These are phyloP conservation scores for Peromyscus nudipes DNA, from an alignment of 2,797 vertebrate species.

Conservation along the genomic window DNA sequence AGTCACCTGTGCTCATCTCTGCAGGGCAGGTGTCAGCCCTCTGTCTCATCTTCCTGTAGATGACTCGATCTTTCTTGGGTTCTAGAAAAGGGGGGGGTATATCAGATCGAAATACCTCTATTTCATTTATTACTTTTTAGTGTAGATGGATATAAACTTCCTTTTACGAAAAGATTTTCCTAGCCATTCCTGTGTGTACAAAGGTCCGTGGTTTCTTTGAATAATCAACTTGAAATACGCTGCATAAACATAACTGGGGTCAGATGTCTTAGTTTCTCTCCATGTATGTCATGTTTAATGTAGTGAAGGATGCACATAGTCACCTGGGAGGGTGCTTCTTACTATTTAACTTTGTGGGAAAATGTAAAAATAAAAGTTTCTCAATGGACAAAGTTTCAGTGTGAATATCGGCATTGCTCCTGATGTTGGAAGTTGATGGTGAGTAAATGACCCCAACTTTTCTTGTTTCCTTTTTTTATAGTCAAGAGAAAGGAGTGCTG, in stretches of 20 bases:
- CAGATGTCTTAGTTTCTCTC: background rate
- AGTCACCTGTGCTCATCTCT: background rate
- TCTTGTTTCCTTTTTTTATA: conserved; percentile 80
- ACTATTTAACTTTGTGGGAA: conserved; percentile 29
- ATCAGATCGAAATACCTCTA: background rate
- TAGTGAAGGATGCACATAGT: background rate
- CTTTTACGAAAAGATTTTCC: background rate
- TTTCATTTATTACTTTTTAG: background rate
- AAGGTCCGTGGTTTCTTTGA: background rate
- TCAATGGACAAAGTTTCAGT: background rate
- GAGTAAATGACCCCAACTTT: conserved; percentile 22
- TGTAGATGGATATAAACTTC: background rate
- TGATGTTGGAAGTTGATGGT: background rate
- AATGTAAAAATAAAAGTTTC: background rate
- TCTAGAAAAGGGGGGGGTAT: background rate
- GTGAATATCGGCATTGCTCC: background rate
- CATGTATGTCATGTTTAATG: background rate
- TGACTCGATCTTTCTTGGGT: background rate
- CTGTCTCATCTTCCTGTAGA: background rate
- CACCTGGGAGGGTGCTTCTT: background rate
- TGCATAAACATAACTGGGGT: background rate
- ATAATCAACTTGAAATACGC: background rate
- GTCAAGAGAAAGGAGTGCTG: conserved; percentile 84
- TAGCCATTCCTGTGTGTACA: background rate
- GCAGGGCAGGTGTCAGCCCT: no score